Percentiles rank a stretch among this genome's conserved stretches.
Conservation (phyloP, 2,888 invertebrate genomes). For the Dastarcus helophoroides region DNA sequence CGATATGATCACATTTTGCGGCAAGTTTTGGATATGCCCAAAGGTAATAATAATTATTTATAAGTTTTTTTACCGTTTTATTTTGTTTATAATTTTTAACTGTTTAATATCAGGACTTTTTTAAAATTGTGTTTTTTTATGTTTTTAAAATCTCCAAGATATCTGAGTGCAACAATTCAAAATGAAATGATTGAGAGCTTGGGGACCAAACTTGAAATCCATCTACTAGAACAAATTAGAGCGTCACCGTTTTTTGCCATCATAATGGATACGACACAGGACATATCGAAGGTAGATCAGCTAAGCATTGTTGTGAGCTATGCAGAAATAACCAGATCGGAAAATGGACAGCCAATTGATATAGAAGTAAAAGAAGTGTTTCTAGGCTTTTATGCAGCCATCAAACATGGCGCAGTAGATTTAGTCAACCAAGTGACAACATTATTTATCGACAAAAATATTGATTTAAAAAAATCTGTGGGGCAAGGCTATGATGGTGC, state of each 20-base stretch:
- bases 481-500: constrained; percentile 26
- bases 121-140: no score
- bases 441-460: constrained; percentile 15
- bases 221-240: no score
- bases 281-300: constrained; percentile 25
- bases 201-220: no score
- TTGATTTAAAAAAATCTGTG: constrained; percentile 14
- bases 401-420: constrained; percentile 19
- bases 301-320: constrained; percentile 23
- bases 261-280: constrained; percentile 3
- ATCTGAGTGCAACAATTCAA: no score
- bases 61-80: no score
- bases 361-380: constrained; percentile 20
- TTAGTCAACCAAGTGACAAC: constrained; percentile 19
- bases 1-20: constrained; percentile 15
- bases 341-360: constrained; percentile 14
- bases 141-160: no score
- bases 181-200: no score
- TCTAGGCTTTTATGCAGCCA: constrained; percentile 18
- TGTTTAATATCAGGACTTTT: no score
- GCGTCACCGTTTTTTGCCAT: constrained; percentile 5
- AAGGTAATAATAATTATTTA: constrained; percentile 12
- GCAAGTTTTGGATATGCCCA: constrained; percentile 16
- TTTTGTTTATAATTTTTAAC: no score
- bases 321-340: constrained; percentile 13